Evolutionary conservation across 2,113 vertebrate genomes (phyloP).

Genomic region (Melanotaenia duboulayi): DNA sequence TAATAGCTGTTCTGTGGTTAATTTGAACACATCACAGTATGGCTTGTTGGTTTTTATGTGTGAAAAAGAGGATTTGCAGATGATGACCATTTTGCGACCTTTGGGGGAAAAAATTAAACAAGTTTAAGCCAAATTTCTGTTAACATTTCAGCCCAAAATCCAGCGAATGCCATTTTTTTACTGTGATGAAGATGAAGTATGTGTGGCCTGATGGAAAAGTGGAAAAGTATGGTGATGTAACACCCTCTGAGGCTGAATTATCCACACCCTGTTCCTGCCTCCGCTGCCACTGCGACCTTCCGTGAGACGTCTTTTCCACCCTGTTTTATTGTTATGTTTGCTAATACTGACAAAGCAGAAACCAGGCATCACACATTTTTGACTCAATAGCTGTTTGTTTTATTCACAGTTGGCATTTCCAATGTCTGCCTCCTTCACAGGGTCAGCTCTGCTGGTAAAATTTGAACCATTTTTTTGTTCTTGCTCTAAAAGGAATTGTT

Average conservation of each 20-base stretch:
- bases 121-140: conserved; percentile 11
- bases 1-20: not conserved
- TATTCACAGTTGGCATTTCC: conserved; percentile 24
- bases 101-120: not conserved
- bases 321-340: conserved; percentile 46
- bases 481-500: conserved; percentile 47
- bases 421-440: conserved; percentile 53
- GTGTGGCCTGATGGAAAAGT: conserved; percentile 71
- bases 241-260: conserved; percentile 53
- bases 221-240: conserved; percentile 81
- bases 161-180: not conserved
- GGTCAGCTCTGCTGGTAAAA: conserved; percentile 64
- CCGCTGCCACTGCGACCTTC: conserved; percentile 55
- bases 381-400: conserved; percentile 27
- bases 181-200: conserved; percentile 57
- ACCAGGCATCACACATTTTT: conserved; percentile 44
- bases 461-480: conserved; percentile 24
- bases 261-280: conserved; percentile 73
- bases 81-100: not conserved
- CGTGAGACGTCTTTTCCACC: conserved; percentile 48
- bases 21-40: not conserved
- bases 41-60: conserved; percentile 5
- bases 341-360: conserved; percentile 65
- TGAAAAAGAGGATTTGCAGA: not conserved
- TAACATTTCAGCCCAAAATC: conserved; percentile 24